A percentile compares a stretch with the other conserved stretches of the same genome.
Conservation (phyloP, 2,797 vertebrate genomes). For the Macropus fuliginosus region DNA sequence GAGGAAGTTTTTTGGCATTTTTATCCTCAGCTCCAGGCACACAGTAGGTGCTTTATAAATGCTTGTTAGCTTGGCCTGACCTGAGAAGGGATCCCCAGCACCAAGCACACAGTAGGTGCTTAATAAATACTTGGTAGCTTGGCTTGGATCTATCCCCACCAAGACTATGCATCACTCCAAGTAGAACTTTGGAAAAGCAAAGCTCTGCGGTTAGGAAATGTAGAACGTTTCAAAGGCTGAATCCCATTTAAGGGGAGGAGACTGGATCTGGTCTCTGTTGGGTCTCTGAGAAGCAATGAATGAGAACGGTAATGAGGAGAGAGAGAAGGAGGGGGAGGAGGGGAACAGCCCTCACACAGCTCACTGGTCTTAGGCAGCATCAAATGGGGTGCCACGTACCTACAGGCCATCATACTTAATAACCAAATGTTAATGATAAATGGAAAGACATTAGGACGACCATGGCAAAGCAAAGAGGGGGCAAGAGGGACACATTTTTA, state of each 20-base stretch:
- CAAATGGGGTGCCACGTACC: neutral
- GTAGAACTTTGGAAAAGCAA: fast-evolving
- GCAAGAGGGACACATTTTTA: neutral
- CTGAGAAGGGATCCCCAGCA: no score
- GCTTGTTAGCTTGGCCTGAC: no score
- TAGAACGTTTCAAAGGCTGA: fast-evolving
- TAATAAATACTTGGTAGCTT: neutral
- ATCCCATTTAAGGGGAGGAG: neutral
- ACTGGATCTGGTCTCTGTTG: neutral
- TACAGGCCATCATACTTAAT: neutral
- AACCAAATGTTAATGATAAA: neutral
- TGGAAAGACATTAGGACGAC: neutral
- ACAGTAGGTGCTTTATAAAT: neutral
- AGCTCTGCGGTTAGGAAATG: neutral
- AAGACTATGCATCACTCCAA: fast-evolving
- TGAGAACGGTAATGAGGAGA: neutral
- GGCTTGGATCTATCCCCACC: neutral
- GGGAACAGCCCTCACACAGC: neutral
- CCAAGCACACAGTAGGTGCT: neutral
- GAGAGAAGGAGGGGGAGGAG: neutral
- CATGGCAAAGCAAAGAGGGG: neutral
- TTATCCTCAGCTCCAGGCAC: no score
- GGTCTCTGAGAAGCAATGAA: neutral
- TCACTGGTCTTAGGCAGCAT: neutral
- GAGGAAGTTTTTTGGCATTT: neutral